Percentiles rank a stretch among this genome's conserved stretches.
Conservation (phyloP, 2,113 vertebrate genomes). For the Numenius arquata region DNA sequence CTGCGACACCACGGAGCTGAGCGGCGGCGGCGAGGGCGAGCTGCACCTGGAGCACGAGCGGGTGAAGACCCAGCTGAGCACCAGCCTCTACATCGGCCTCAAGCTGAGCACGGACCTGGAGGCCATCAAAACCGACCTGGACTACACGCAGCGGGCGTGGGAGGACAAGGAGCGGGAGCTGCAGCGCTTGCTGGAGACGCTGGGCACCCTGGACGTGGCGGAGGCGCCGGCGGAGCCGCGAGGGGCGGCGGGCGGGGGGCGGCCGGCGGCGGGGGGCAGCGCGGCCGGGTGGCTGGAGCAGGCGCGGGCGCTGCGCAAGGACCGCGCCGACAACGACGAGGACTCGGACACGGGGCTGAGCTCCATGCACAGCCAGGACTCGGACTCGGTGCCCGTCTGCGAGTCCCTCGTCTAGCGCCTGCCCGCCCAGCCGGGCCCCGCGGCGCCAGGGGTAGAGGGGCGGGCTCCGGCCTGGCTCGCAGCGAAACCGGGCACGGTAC, state of each 20-base stretch:
- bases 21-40: slow-evolving; percentile 68
- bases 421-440: background rate
- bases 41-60: slow-evolving; percentile 81
- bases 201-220: slow-evolving; percentile 76
- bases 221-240: slow-evolving; percentile 19
- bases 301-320: slow-evolving; percentile 78
- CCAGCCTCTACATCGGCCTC: slow-evolving; percentile 91
- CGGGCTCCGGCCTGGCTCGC: background rate
- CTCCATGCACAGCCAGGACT: slow-evolving; percentile 97
- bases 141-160: slow-evolving; percentile 79
- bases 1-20: slow-evolving; percentile 11
- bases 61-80: slow-evolving; percentile 87
- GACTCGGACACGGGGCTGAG: slow-evolving; percentile 96
- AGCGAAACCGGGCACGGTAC: background rate
- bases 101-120: slow-evolving; percentile 90
- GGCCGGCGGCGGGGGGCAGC: background rate
- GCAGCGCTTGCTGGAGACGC: slow-evolving; percentile 81
- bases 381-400: slow-evolving; percentile 84
- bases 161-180: slow-evolving; percentile 82
- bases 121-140: slow-evolving; percentile 81
- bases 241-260: background rate
- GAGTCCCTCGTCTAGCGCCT: slow-evolving; percentile 87
- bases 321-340: slow-evolving; percentile 81
- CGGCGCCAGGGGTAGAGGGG: background rate
- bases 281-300: slow-evolving; percentile 80